Conservation (phyloP, 2,888 invertebrate genomes). For the Lasioglossum vierecki region DNA sequence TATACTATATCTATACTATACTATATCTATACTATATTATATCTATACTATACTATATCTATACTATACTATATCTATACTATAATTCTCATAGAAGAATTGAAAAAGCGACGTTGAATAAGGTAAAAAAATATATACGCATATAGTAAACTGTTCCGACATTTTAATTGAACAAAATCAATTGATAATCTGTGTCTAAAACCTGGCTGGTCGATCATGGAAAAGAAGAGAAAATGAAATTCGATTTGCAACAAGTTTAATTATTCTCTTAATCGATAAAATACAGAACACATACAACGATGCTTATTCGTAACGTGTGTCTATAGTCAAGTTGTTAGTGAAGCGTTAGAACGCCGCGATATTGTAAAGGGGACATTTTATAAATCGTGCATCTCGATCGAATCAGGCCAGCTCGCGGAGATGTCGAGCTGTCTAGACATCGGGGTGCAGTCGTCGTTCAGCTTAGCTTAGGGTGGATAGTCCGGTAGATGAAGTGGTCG, state of each 20-base stretch:
- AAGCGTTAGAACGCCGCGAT: not conserved
- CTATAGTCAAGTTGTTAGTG: conserved; percentile 27
- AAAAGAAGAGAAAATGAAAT: too few relatives aligned
- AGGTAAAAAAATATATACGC: too few relatives aligned
- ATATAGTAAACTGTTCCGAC: too few relatives aligned
- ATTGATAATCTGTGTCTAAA: too few relatives aligned
- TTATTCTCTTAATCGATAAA: conserved; percentile 11
- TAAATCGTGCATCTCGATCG: conserved; percentile 48
- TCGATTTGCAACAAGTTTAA: conserved; percentile 35
- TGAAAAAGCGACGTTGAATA: too few relatives aligned
- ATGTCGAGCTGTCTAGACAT: conserved; percentile 14
- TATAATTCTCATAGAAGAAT: too few relatives aligned
- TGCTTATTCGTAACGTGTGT: not conserved
- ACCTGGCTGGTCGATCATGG: too few relatives aligned
- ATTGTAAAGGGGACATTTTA: not conserved
- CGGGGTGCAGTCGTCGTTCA: conserved; percentile 35
- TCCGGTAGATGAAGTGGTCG: conserved; percentile 12
- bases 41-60: too few relatives aligned
- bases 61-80: too few relatives aligned
- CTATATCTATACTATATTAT: too few relatives aligned
- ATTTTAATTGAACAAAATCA: too few relatives aligned
- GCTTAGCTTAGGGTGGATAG: conserved; percentile 19
- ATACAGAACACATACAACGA: not conserved
- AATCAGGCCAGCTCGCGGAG: conserved; percentile 22
- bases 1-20: too few relatives aligned